Evolutionary conservation across 2,113 vertebrate genomes (phyloP).

Genomic region (Galbula dea): DNA sequence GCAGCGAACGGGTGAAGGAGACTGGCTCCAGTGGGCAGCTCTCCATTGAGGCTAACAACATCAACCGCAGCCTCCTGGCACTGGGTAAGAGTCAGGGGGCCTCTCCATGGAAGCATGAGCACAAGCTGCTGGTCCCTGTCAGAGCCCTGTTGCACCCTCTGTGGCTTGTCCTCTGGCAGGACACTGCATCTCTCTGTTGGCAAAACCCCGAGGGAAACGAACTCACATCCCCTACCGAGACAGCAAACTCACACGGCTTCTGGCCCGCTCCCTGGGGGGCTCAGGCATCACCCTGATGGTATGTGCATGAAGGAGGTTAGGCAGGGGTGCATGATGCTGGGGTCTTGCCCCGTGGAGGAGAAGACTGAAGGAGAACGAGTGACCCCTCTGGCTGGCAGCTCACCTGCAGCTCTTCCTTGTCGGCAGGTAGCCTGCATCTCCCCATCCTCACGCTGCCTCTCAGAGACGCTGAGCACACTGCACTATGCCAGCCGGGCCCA

Average conservation of each 20-base stretch:
- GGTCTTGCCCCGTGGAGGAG: rapidly evolving
- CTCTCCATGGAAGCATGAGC: not conserved
- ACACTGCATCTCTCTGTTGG: constrained; percentile 77
- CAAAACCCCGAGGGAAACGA: constrained; percentile 66
- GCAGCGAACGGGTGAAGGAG: constrained; percentile 75
- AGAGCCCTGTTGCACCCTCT: not conserved
- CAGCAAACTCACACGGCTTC: constrained; percentile 79
- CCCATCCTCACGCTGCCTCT: constrained; percentile 68
- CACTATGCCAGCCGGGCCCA: constrained; percentile 73
- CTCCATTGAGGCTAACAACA: constrained; percentile 74
- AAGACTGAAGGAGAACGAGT: not conserved
- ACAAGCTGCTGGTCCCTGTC: not conserved
- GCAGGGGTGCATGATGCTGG: not conserved
- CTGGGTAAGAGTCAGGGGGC: constrained; percentile 55
- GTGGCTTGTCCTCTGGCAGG: constrained; percentile 2
- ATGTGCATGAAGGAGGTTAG: not conserved
- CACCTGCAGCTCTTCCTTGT: not conserved
- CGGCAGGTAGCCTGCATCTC: constrained; percentile 78
- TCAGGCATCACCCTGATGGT: constrained; percentile 76
- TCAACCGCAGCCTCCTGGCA: constrained; percentile 79
- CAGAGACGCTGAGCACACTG: constrained; percentile 76
- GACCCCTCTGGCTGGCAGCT: not conserved
- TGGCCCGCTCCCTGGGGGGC: constrained; percentile 74
- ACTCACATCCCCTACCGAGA: constrained; percentile 77
- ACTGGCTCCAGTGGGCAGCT: constrained; percentile 66